Evolutionary conservation across 2,888 invertebrate species (phyloP).

Genomic region (Macaria notata): DNA sequence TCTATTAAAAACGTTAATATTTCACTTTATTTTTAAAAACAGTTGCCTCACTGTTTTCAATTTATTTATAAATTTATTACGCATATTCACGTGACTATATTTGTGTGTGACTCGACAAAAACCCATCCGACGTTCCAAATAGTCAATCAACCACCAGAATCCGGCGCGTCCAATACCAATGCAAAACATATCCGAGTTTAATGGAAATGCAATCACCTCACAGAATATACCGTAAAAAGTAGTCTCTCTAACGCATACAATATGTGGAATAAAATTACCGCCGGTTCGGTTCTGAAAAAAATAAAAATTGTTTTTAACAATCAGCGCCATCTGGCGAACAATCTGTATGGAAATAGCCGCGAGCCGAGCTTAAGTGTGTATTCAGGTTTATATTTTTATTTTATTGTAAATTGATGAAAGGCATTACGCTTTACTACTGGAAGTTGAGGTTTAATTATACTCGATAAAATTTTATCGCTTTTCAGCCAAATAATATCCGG

Average conservation of each 20-base stretch:
- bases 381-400: constrained; percentile 28
- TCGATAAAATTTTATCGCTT: constrained; percentile 31
- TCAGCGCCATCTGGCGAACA: constrained; percentile 27
- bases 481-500: constrained; percentile 17
- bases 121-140: neutral
- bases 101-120: neutral
- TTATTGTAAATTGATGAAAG: constrained; percentile 34
- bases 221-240: neutral
- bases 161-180: constrained; percentile 3
- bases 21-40: too few species aligned
- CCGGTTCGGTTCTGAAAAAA: constrained; percentile 18
- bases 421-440: constrained; percentile 26
- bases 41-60: too few species aligned
- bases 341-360: constrained; percentile 33
- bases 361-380: constrained; percentile 23
- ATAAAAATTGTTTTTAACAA: constrained; percentile 30
- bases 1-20: too few species aligned
- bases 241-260: constrained; percentile 9
- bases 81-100: too few species aligned
- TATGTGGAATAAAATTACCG: constrained; percentile 12
- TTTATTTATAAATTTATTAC: too few species aligned
- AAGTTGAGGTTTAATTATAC: constrained; percentile 29
- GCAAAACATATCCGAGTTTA: constrained; percentile 8
- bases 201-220: constrained; percentile 12
- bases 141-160: neutral